phyloP scores from a whole-genome alignment of 2,797 vertebrate species.

The Eulemur albifrons region DNA sequence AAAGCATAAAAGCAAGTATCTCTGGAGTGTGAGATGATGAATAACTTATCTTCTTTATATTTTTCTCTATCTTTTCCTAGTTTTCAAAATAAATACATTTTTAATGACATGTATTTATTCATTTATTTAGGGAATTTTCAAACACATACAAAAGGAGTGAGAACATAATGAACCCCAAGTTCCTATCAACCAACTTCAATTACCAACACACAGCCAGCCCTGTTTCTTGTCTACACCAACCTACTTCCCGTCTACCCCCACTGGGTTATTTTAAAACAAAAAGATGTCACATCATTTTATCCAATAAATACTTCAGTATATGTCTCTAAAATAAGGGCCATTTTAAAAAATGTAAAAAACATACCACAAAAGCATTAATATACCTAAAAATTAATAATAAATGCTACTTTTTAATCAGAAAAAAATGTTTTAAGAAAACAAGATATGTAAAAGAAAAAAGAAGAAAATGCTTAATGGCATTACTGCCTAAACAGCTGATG shows the following conservation, averaged over 20 bases:
- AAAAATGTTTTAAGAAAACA: neutral
- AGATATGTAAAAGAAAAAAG: neutral
- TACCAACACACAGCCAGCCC: neutral
- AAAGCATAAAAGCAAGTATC: neutral
- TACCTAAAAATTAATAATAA: neutral
- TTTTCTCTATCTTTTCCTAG: neutral
- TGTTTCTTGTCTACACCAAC: neutral
- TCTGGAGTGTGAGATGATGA: neutral
- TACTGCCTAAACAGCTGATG: neutral
- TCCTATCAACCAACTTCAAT: neutral
- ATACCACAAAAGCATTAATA: neutral
- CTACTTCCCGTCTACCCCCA: neutral
- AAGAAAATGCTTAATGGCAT: neutral
- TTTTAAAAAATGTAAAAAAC: neutral
- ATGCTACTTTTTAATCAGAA: slow-evolving; percentile 24
- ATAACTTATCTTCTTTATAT: neutral
- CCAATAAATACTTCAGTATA: neutral
- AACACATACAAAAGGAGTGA: slow-evolving; percentile 1
- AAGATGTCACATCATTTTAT: neutral
- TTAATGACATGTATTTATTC: neutral
- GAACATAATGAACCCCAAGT: neutral
- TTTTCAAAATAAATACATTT: slow-evolving; percentile 36
- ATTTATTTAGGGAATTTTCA: slow-evolving; percentile 30
- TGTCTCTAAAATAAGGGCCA: slow-evolving; percentile 21
- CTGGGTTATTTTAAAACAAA: slow-evolving; percentile 45